A percentile compares a stretch with the other conserved stretches of the same genome.
Conservation (phyloP, 2,113 vertebrate species). For the Phylloscopus whistleri region DNA sequence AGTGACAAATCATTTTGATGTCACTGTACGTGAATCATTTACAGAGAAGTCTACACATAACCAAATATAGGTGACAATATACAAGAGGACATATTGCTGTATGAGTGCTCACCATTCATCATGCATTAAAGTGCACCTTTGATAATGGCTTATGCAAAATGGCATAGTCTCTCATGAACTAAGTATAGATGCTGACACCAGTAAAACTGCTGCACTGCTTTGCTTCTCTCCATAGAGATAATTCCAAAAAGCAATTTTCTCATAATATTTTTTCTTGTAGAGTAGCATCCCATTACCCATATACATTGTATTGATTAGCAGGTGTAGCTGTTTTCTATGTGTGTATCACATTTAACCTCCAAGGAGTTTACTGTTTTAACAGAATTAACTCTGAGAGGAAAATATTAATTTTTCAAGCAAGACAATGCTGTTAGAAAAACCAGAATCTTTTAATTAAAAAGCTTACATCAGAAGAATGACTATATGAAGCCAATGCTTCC, state of each 20-base stretch:
- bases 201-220: neutral
- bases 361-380: neutral
- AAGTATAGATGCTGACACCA: neutral
- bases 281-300: neutral
- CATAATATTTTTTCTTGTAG: neutral
- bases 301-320: neutral
- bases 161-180: neutral
- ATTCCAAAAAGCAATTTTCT: neutral
- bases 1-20: neutral
- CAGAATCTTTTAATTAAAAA: neutral
- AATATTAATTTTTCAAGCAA: neutral
- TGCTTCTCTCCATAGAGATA: neutral
- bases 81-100: neutral
- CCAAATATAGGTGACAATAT: neutral
- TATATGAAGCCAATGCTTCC: neutral
- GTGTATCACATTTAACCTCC: neutral
- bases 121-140: neutral
- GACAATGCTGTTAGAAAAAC: neutral
- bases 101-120: neutral
- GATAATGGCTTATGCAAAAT: conserved; percentile 19
- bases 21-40: neutral
- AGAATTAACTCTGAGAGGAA: neutral
- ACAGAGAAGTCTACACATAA: neutral
- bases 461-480: neutral
- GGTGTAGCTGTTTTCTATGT: neutral